phyloP scores from a whole-genome alignment of 2,797 vertebrate species.

The Premnoplex brunnescens region DNA sequence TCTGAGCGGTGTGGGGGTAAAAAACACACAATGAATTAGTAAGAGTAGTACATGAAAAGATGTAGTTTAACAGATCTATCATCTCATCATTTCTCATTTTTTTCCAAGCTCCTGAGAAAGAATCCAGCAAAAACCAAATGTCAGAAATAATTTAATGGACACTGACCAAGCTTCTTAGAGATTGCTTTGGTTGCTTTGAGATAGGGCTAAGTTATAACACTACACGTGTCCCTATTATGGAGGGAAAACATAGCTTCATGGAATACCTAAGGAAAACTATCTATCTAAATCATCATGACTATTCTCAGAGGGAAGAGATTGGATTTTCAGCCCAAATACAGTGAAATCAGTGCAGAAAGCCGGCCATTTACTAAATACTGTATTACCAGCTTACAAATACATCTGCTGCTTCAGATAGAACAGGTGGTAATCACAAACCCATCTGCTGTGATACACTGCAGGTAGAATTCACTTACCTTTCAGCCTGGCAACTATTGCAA shows the following conservation, averaged over 20 bases:
- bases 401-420: conserved; percentile 13
- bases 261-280: neutral
- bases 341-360: conserved; percentile 1
- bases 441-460: conserved; percentile 14
- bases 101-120: conserved; percentile 53
- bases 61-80: conserved; percentile 44
- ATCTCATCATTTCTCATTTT: neutral
- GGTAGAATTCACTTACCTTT: neutral
- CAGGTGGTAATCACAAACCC: conserved; percentile 43
- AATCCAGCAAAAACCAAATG: conserved; percentile 26
- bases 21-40: neutral
- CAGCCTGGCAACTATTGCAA: neutral
- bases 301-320: conserved; percentile 12
- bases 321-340: neutral
- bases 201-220: neutral
- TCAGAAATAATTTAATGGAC: conserved; percentile 60
- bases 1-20: neutral
- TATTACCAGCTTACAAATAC: conserved; percentile 18
- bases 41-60: neutral
- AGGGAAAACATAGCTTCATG: neutral
- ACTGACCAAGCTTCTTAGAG: conserved; percentile 47
- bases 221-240: neutral
- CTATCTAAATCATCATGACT: neutral
- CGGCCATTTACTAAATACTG: conserved; percentile 14
- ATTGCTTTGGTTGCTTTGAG: conserved; percentile 52